A percentile compares a stretch with the other conserved stretches of the same genome.
phyloP scores from a whole-genome alignment of 2,797 vertebrate genomes.

The Poecile montanus region DNA sequence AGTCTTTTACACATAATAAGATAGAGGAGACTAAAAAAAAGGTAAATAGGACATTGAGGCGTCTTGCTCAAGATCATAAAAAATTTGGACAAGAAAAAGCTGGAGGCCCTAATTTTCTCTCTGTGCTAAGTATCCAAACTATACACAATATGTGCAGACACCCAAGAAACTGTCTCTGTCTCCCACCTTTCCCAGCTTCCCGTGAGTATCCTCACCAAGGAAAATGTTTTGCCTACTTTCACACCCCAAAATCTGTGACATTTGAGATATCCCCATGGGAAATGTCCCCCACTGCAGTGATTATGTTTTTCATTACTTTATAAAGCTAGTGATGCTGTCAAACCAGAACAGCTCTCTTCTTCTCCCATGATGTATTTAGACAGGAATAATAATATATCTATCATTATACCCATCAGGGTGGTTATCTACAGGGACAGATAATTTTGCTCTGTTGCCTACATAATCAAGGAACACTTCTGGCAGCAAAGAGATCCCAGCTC shows the following conservation, averaged over 20 bases:
- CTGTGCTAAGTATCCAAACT: neutral
- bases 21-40: neutral
- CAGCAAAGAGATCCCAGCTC: neutral
- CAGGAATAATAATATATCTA: neutral
- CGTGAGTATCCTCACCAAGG: neutral
- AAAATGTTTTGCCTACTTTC: neutral
- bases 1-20: neutral
- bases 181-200: neutral
- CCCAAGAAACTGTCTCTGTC: neutral
- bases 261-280: neutral
- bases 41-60: neutral
- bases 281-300: neutral
- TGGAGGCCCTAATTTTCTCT: neutral
- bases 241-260: neutral
- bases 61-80: neutral
- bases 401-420: neutral
- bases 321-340: neutral
- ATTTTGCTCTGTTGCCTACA: constrained; percentile 4
- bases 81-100: neutral
- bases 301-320: neutral
- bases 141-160: neutral
- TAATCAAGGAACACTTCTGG: neutral
- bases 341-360: neutral
- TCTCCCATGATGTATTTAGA: neutral
- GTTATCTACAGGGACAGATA: neutral